These are phyloP conservation scores for Macrotus californicus DNA, from an alignment of 2,113 vertebrate genomes.

Conservation along the genomic window DNA sequence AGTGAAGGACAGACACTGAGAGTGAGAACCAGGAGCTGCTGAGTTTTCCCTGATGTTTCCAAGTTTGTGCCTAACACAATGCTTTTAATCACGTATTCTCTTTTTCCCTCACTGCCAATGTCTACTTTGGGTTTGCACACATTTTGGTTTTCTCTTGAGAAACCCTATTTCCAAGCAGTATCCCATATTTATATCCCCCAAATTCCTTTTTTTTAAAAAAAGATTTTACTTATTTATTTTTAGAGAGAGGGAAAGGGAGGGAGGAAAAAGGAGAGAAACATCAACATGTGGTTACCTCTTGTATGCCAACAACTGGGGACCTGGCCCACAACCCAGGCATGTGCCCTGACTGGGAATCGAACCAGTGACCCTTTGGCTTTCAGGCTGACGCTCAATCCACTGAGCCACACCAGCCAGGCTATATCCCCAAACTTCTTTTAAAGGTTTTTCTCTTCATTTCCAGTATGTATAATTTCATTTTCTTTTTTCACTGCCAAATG, in stretches of 20 bases:
- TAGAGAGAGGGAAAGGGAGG: too few species aligned
- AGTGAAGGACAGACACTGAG: not conserved
- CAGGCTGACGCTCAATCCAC: too few species aligned
- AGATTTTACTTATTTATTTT: too few species aligned
- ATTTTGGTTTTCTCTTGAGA: not conserved
- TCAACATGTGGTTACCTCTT: too few species aligned
- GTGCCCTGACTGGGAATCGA: too few species aligned
- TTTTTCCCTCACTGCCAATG: not conserved
- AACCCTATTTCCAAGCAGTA: not conserved
- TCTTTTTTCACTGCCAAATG: not conserved
- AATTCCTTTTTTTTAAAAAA: not conserved
- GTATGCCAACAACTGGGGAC: too few species aligned
- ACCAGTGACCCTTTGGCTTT: too few species aligned
- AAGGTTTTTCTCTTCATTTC: not conserved
- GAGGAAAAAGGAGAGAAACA: too few species aligned
- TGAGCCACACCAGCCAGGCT: not conserved
- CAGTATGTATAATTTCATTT: not conserved
- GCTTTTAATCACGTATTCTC: conserved; percentile 14
- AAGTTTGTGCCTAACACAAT: not conserved
- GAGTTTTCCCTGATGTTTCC: not conserved
- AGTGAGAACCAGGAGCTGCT: not conserved
- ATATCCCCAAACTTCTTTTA: not conserved
- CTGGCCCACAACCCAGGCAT: too few species aligned
- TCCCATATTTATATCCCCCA: not conserved
- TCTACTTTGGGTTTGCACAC: not conserved